Percentiles rank a stretch among this genome's conserved stretches.
Evolutionary conservation across 2,797 vertebrate species (phyloP).

Genomic region (Enteromius argenteus): DNA sequence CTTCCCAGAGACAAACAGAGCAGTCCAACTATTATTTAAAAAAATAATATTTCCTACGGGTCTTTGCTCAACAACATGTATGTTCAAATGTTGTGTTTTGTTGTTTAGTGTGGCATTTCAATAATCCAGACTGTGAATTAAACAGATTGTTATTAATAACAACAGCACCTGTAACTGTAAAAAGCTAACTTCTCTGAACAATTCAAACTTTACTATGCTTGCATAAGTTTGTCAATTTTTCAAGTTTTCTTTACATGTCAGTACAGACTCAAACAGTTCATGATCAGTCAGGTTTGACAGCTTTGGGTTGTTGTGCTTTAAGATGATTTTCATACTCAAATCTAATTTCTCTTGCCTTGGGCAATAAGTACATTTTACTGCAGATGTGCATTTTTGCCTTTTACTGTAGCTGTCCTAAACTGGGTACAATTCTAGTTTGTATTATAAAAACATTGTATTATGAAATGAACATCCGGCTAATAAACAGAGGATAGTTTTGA

Average conservation of each 20-base stretch:
- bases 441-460: not conserved
- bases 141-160: not conserved
- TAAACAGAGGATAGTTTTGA: not conserved
- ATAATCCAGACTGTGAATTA: not conserved
- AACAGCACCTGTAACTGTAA: not conserved
- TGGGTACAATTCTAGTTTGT: not conserved
- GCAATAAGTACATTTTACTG: not conserved
- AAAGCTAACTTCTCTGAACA: not conserved
- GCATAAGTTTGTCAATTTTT: not conserved
- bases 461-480: not conserved
- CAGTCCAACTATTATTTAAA: not conserved
- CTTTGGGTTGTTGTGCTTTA: not conserved
- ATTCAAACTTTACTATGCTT: not conserved
- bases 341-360: not conserved
- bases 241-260: constrained; percentile 2
- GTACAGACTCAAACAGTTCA: not conserved
- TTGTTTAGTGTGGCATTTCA: not conserved
- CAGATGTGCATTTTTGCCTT: not conserved
- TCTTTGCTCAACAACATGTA: not conserved
- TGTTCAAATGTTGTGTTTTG: not conserved
- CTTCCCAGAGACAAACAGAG: not conserved
- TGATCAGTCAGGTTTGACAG: not conserved
- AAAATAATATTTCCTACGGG: not conserved
- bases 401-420: not conserved
- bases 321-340: not conserved